A percentile compares a stretch with the other conserved stretches of the same genome.
Evolutionary conservation across 2,113 vertebrate genomes (phyloP).

Genomic region (Eleginops maclovinus): DNA sequence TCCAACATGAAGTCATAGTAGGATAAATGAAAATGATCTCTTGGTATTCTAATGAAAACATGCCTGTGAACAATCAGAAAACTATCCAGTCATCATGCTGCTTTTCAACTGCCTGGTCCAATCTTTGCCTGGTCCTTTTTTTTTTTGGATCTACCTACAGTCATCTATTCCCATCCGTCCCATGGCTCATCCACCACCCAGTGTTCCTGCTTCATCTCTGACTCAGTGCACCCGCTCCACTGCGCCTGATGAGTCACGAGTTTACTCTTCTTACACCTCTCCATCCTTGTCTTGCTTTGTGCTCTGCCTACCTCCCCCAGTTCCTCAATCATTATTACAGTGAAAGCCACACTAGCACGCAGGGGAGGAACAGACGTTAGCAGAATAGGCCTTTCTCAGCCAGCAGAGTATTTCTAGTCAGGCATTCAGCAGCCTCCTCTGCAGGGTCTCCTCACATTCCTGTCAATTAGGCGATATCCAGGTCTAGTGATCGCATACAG

Average conservation of each 20-base stretch:
- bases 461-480: constrained; percentile 1
- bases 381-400: constrained; percentile 47
- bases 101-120: constrained; percentile 12
- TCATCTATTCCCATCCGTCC: constrained; percentile 62
- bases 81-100: neutral
- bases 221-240: constrained; percentile 73
- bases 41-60: neutral
- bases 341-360: constrained; percentile 28
- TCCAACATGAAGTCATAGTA: neutral
- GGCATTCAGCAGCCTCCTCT: constrained; percentile 18
- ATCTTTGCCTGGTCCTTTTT: constrained; percentile 8
- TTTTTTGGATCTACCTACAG: constrained; percentile 39
- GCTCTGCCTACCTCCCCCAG: constrained; percentile 47
- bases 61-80: neutral
- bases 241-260: constrained; percentile 75
- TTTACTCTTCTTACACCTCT: constrained; percentile 72
- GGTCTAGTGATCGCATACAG: constrained; percentile 8
- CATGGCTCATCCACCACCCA: constrained; percentile 58
- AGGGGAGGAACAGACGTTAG: constrained; percentile 30
- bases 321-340: constrained; percentile 50
- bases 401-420: constrained; percentile 42
- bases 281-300: constrained; percentile 39
- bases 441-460: constrained; percentile 6
- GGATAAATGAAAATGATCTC: neutral
- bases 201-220: constrained; percentile 65